phyloP scores from a whole-genome alignment of 2,797 vertebrate species.

The Oreortyx pictus region DNA sequence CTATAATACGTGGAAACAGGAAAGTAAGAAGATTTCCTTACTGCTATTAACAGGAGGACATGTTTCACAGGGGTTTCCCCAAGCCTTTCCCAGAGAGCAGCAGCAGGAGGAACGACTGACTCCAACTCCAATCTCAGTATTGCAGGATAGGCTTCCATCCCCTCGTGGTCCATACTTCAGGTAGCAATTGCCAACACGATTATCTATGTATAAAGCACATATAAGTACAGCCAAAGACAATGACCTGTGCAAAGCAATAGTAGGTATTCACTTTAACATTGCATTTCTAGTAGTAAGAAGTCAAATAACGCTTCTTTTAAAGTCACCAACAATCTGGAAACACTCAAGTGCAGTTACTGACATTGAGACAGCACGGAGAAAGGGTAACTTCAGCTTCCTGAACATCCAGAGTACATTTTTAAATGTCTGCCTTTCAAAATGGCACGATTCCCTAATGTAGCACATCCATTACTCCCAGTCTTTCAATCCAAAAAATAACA shows the following conservation, averaged over 20 bases:
- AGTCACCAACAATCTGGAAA: neutral
- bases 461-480: neutral
- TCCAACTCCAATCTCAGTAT: constrained; percentile 85
- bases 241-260: neutral
- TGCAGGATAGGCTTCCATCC: constrained; percentile 81
- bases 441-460: neutral
- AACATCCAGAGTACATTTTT: neutral
- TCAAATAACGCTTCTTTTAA: neutral
- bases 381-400: neutral
- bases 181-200: constrained; percentile 85
- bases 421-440: neutral
- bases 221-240: neutral
- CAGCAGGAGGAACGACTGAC: constrained; percentile 87
- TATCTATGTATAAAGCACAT: constrained; percentile 72
- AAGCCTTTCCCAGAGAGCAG: constrained; percentile 85
- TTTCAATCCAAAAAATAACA: neutral
- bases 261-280: neutral
- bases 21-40: constrained; percentile 70
- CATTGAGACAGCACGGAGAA: neutral
- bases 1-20: fast-evolving
- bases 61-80: constrained; percentile 87
- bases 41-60: constrained; percentile 86
- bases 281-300: neutral
- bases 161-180: constrained; percentile 81
- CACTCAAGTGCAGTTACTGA: neutral